phyloP scores from a whole-genome alignment of 92 coral and sea anemone genomes.

The Paramuricea clavata region DNA sequence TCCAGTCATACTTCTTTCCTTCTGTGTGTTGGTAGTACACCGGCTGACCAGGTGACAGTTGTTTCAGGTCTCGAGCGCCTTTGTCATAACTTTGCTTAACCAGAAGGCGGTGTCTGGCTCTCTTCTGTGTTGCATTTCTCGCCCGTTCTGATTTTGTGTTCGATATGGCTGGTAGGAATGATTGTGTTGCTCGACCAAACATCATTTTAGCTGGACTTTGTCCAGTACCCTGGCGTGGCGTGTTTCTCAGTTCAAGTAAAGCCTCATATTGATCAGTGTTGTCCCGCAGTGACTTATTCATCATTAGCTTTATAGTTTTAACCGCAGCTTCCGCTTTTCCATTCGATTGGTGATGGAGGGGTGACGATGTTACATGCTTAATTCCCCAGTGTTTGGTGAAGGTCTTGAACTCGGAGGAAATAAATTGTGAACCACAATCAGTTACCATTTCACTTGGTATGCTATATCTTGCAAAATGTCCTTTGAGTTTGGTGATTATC shows the following conservation, averaged over 20 bases:
- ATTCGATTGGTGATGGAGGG: conserved; percentile 62
- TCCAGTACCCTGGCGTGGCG: conserved; percentile 72
- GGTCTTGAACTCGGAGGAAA: conserved; percentile 44
- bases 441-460: conserved; percentile 46
- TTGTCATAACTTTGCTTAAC: conserved; percentile 51
- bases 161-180: conserved; percentile 40
- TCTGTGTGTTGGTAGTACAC: conserved; percentile 54
- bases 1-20: conserved; percentile 26
- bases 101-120: too few relatives aligned
- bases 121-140: too few relatives aligned
- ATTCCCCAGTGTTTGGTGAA: conserved; percentile 62
- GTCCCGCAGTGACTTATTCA: conserved; percentile 53
- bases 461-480: conserved; percentile 56
- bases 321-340: conserved; percentile 65
- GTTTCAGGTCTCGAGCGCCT: conserved; percentile 40
- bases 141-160: too few relatives aligned
- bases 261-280: conserved; percentile 63
- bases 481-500: conserved; percentile 23
- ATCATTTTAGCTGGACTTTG: conserved; percentile 65
- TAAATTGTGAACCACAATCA: conserved; percentile 58
- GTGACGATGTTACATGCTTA: conserved; percentile 58
- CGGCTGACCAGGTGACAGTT: conserved; percentile 60
- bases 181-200: conserved; percentile 60
- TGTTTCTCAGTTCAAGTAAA: conserved; percentile 64
- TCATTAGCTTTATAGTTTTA: conserved; percentile 48